Base-by-base conservation (phyloP, 2,797 vertebrate genomes). In the Melanotaenia nigrans region DNA sequence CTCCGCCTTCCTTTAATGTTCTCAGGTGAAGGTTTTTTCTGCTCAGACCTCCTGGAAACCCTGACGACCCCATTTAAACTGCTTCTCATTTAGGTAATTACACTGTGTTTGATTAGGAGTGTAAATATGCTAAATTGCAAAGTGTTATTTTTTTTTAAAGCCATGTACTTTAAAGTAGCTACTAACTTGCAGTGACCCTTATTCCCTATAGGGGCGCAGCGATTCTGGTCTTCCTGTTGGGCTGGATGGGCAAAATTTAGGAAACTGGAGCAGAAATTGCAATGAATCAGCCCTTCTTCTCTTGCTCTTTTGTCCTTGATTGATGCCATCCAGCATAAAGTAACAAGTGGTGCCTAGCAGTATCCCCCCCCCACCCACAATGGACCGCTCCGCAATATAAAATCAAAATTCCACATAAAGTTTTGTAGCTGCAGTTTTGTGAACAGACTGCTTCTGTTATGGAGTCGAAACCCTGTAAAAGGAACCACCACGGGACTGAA, bases 51-150 rank as follows among this genome's bases (percentile, higher is more conserved):
- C 75, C 73, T 69, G 70, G 77, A 84, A 79, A 58, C 51, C 63
- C 56, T 12, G 56, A 69, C 3, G 12, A 79, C 62, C 73, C 74
- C 60, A 78, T 47, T 75, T 58, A 47, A 42, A 67, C 68, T 65
- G 75, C 63, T 61, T 87, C 66, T 13, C 30, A 59, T 68, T 68
- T 63, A 81, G 84, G 92, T 93, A 88, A 85, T 77, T 30, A 47
- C 1, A 40, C 56, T 24, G 1, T 40, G 36, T 69, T 84, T 36
- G 28, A 72, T 51, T 49, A 64, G 33, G 12, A 66, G 33, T 58
- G 47, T 33, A 53, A 54, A 75, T 62, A 54, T 58, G 45, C 22
- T 42, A 62, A 55, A 55, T 55, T 13, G 10, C 54, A 24, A 68
- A 32, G 3, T 32, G 65, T 63, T 14, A n/a, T 42, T 28, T 28